phyloP scores from a whole-genome alignment of 2,888 invertebrate species.

The Eucriotettix oculatus region DNA sequence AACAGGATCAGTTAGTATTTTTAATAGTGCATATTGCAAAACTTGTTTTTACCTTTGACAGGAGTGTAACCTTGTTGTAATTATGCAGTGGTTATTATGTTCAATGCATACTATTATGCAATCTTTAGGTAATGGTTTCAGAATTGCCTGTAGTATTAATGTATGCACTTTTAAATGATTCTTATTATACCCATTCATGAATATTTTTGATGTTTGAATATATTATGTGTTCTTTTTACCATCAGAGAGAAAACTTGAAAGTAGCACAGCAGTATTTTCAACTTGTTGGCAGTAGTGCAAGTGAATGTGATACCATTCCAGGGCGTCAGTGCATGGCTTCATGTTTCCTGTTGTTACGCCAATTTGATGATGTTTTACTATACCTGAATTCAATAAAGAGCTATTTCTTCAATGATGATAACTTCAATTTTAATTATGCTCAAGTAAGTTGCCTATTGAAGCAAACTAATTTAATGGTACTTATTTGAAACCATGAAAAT shows the following conservation, averaged over 20 bases:
- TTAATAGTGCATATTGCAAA: no score
- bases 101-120: no score
- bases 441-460: constrained; percentile 30
- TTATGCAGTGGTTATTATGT: no score
- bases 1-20: constrained; percentile 57
- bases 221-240: background rate
- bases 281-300: constrained; percentile 86
- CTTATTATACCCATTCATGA: background rate
- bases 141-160: no score
- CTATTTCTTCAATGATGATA: constrained; percentile 80
- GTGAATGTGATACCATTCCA: constrained; percentile 94
- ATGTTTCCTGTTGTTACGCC: constrained; percentile 82
- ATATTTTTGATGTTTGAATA: background rate
- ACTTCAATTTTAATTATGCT: constrained; percentile 76
- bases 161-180: background rate
- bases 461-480: background rate
- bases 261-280: constrained; percentile 93
- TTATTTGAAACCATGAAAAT: background rate
- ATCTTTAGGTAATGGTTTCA: no score
- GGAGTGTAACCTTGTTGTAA: no score
- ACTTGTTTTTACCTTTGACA: no score
- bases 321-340: constrained; percentile 98
- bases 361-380: constrained; percentile 91
- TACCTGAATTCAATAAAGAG: constrained; percentile 95
- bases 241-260: constrained; percentile 68